These are phyloP conservation scores for Microtus richardsoni DNA, from an alignment of 2,113 vertebrate genomes.

Conservation along the genomic window DNA sequence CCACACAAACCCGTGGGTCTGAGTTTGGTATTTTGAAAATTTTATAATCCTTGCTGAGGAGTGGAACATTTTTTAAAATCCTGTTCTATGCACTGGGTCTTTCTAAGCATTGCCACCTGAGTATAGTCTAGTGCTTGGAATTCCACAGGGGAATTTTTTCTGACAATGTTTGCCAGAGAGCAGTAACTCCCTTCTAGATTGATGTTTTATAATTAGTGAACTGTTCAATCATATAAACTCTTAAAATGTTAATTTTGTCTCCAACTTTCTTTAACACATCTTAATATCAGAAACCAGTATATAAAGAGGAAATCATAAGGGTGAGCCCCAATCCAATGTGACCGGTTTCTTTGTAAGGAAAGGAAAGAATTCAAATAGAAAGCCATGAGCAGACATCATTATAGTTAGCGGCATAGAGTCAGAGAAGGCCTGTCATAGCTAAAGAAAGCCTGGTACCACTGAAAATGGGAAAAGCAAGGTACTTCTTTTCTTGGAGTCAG, in stretches of 20 bases:
- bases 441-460: no score
- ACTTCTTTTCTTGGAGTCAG: no score
- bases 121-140: neutral
- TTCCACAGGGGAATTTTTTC: neutral
- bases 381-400: neutral
- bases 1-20: neutral
- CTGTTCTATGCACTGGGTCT: neutral
- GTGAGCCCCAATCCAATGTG: neutral
- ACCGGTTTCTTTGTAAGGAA: neutral
- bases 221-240: neutral
- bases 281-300: neutral
- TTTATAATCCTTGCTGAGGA: neutral
- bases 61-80: neutral
- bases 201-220: neutral
- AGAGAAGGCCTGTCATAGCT: neutral
- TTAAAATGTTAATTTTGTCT: neutral
- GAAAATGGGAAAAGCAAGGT: no score
- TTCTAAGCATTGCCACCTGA: neutral
- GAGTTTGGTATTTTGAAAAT: neutral
- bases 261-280: neutral
- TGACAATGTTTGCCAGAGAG: neutral
- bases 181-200: neutral
- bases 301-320: neutral
- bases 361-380: neutral
- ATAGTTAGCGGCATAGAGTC: neutral